phyloP scores from a whole-genome alignment of 2,888 invertebrate genomes.

The Helobdella robusta region DNA sequence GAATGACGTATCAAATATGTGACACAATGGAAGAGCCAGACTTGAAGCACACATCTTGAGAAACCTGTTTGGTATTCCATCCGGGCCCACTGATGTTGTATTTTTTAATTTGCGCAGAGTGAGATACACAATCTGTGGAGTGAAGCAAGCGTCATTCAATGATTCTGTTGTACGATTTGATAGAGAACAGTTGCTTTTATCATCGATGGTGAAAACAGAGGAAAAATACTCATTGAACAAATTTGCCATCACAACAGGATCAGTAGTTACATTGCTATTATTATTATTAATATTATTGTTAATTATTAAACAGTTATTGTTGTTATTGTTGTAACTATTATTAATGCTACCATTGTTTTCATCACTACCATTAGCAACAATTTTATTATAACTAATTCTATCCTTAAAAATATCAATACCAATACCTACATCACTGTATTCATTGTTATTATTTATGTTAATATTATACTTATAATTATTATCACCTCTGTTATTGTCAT shows the following conservation, averaged over 20 bases:
- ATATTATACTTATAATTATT: too few species aligned
- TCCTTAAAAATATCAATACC: too few species aligned
- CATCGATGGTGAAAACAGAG: conserved; percentile 5
- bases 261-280: too few species aligned
- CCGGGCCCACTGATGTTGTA: neutral
- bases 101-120: neutral
- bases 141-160: neutral
- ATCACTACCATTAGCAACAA: too few species aligned
- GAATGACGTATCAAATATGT: neutral
- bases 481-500: too few species aligned
- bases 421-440: too few species aligned
- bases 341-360: too few species aligned
- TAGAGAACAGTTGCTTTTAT: neutral
- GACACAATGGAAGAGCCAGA: conserved; percentile 1
- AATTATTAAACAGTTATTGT: too few species aligned
- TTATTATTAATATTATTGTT: too few species aligned
- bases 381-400: too few species aligned
- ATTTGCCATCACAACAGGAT: neutral
- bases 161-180: neutral
- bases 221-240: neutral
- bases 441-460: too few species aligned
- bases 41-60: neutral
- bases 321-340: too few species aligned
- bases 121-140: neutral
- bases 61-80: conserved; percentile 10